Conservation (phyloP, 2,888 invertebrate genomes). For the Diplolepis rosae region DNA sequence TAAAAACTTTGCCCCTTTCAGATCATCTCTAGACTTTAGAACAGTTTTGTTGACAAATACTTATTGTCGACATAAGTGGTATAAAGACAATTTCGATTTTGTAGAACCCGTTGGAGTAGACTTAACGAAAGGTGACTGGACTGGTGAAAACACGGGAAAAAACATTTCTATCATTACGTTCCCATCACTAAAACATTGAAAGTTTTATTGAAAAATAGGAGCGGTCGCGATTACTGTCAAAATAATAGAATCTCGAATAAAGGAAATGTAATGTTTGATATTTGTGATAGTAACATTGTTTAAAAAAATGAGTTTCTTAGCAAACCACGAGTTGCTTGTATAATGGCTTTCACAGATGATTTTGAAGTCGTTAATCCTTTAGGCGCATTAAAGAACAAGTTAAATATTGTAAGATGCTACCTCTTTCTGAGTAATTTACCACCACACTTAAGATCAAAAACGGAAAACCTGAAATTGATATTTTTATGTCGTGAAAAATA, state of each 20-base stretch:
- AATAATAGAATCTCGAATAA: background rate
- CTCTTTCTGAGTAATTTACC: too few relatives aligned
- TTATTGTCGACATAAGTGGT: background rate
- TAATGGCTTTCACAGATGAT: background rate
- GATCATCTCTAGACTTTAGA: too few relatives aligned
- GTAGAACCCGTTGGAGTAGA: background rate
- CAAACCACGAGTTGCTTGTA: background rate
- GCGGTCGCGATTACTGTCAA: too few relatives aligned
- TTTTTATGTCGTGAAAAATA: too few relatives aligned
- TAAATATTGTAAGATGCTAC: too few relatives aligned
- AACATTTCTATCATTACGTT: background rate
- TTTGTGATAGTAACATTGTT: background rate
- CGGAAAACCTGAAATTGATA: too few relatives aligned
- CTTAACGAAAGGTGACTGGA: background rate
- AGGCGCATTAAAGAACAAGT: too few relatives aligned
- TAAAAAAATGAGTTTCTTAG: background rate
- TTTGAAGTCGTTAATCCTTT: background rate
- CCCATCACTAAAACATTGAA: background rate
- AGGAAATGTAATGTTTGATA: background rate
- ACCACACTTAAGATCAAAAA: too few relatives aligned
- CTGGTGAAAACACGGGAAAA: background rate
- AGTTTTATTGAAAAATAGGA: background rate
- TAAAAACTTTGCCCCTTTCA: background rate
- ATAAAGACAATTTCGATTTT: background rate
- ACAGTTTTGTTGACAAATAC: background rate